phyloP scores from a whole-genome alignment of 2,113 vertebrate species.

The Vanacampus margaritifer region DNA sequence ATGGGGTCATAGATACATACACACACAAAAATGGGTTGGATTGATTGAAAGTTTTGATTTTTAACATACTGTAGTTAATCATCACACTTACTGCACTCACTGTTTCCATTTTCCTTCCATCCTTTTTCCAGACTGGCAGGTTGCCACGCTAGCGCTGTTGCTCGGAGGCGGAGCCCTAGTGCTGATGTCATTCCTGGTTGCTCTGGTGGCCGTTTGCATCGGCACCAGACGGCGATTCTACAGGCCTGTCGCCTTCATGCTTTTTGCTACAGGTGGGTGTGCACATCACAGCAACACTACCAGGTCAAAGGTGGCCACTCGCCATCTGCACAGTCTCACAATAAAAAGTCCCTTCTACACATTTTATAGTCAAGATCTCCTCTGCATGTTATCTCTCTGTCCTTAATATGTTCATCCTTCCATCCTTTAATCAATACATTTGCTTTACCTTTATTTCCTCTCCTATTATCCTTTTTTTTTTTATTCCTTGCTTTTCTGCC shows the following conservation, averaged over 20 bases:
- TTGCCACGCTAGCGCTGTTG: slow-evolving; percentile 91
- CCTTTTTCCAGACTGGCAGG: slow-evolving; percentile 85
- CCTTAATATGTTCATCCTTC: background rate
- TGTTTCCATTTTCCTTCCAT: background rate
- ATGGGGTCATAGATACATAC: no score
- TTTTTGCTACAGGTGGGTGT: slow-evolving; percentile 85
- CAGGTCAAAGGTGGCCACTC: background rate
- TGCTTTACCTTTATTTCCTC: background rate
- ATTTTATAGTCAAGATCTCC: no score
- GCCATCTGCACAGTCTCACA: background rate
- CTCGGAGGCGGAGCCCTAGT: slow-evolving; percentile 91
- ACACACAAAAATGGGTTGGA: no score
- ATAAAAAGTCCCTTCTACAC: background rate
- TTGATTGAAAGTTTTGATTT: no score
- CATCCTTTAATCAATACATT: background rate
- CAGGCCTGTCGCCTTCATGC: slow-evolving; percentile 92
- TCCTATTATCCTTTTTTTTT: background rate
- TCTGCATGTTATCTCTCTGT: background rate
- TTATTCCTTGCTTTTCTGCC: background rate
- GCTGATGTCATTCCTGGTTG: slow-evolving; percentile 92
- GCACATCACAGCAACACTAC: background rate
- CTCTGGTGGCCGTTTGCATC: slow-evolving; percentile 91
- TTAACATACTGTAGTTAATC: no score
- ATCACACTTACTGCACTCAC: background rate
- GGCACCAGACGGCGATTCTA: slow-evolving; percentile 90